These are phyloP conservation scores for Plectrocnemia conspersa DNA, from an alignment of 1,140 invertebrate genomes.

Conservation along the genomic window DNA sequence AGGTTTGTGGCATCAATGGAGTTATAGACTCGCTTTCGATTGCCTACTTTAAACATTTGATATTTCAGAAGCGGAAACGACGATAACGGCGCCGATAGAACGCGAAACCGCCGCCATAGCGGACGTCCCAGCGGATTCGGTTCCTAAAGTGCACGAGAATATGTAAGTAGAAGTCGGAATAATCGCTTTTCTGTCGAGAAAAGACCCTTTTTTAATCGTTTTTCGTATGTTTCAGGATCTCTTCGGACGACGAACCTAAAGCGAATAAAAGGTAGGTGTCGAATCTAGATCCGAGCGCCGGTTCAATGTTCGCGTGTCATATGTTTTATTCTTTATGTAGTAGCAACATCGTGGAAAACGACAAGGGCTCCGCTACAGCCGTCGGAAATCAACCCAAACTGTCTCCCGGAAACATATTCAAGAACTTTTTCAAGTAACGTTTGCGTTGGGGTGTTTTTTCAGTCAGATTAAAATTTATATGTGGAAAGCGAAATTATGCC, in stretches of 20 bases:
- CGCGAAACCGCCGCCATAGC: too few species aligned
- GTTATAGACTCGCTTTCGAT: too few species aligned
- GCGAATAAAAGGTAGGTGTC: conserved; percentile 5
- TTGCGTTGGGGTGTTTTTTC: conserved; percentile 37
- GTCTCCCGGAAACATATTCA: conserved; percentile 84
- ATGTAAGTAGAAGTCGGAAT: too few species aligned
- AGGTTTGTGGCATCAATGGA: too few species aligned
- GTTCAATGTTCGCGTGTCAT: neutral
- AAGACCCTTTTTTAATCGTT: too few species aligned
- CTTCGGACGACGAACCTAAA: conserved; percentile 15
- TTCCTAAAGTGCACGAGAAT: too few species aligned
- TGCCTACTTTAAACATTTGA: too few species aligned
- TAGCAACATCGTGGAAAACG: conserved; percentile 31
- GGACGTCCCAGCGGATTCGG: too few species aligned
- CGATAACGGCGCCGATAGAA: too few species aligned
- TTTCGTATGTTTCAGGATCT: conserved; percentile 14
- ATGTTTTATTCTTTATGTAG: conserved; percentile 17
- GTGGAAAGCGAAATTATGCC: too few species aligned
- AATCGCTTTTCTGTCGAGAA: too few species aligned
- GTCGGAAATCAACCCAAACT: conserved; percentile 67
- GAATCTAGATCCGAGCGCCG: neutral
- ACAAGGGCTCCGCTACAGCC: conserved; percentile 36
- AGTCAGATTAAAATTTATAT: conserved; percentile 25
- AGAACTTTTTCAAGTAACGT: conserved; percentile 90
- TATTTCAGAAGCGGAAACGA: too few species aligned